Conservation (phyloP, 2,113 vertebrate genomes). For the Malaclemys terrapin region DNA sequence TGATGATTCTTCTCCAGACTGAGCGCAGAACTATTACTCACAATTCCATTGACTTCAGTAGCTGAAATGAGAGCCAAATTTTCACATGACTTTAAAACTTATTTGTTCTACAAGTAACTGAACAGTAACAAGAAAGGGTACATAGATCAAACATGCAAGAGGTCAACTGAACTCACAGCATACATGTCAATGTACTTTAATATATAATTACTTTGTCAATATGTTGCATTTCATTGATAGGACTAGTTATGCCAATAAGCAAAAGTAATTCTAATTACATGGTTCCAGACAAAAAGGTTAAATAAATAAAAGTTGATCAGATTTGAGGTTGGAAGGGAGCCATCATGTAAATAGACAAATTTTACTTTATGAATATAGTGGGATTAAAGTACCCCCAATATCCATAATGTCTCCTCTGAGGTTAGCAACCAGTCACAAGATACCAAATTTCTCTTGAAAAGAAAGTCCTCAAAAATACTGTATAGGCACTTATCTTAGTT, state of each 20-base stretch:
- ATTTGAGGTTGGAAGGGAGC: background rate
- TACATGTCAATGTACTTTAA: conserved; percentile 11
- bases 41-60: background rate
- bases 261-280: conserved; percentile 30
- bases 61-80: background rate
- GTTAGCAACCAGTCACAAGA: background rate
- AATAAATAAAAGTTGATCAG: conserved; percentile 13
- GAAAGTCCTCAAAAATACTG: conserved; percentile 9
- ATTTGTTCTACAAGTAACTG: background rate
- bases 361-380: too few species aligned
- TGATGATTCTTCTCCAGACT: background rate
- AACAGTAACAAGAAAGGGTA: background rate
- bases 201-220: conserved; percentile 8
- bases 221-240: background rate
- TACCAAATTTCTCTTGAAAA: background rate
- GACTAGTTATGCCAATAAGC: conserved; percentile 7
- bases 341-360: background rate
- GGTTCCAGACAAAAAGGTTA: conserved; percentile 37
- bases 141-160: background rate
- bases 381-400: background rate
- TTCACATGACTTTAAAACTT: background rate
- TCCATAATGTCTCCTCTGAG: accelerated
- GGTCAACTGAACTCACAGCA: background rate
- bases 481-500: background rate
- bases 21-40: background rate